Percentiles rank a stretch among this genome's conserved stretches.
These are phyloP conservation scores for Tokudaia muenninki DNA, from an alignment of 2,797 vertebrate genomes.

Conservation along the genomic window DNA sequence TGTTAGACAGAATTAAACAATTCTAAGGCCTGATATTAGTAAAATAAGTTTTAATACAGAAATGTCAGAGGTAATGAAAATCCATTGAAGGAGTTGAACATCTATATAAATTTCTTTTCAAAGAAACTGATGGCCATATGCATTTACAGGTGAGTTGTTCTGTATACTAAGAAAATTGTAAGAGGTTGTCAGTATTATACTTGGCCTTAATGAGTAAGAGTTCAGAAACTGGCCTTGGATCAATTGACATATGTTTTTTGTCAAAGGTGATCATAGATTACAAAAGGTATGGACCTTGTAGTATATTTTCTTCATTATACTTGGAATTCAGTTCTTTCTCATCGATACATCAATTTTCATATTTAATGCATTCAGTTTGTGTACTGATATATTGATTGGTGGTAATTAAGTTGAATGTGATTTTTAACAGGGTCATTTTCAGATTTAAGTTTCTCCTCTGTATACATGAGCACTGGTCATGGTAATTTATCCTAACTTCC, in stretches of 20 bases:
- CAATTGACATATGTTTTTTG: background rate
- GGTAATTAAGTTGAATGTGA: slow-evolving; percentile 54
- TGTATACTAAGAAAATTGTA: background rate
- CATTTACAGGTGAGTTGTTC: slow-evolving; percentile 5
- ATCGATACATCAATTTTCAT: slow-evolving; percentile 55
- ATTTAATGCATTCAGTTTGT: background rate
- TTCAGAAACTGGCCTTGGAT: background rate
- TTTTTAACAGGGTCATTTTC: slow-evolving; percentile 63
- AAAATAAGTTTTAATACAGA: background rate
- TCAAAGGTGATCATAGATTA: background rate
- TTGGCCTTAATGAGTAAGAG: background rate
- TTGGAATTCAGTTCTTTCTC: background rate
- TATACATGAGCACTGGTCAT: slow-evolving; percentile 61
- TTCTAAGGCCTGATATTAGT: background rate
- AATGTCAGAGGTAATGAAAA: background rate
- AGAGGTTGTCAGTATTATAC: background rate
- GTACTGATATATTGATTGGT: slow-evolving; percentile 61
- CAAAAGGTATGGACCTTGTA: background rate
- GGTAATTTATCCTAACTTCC: slow-evolving; percentile 70
- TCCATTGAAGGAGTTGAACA: background rate
- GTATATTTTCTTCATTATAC: background rate
- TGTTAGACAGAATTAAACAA: background rate
- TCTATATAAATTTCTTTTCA: background rate
- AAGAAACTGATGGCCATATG: background rate
- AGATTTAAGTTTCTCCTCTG: slow-evolving; percentile 69